A percentile compares a stretch with the other conserved stretches of the same genome.
Conservation (phyloP, 2,113 vertebrate species). For the Hipposideros armiger region DNA sequence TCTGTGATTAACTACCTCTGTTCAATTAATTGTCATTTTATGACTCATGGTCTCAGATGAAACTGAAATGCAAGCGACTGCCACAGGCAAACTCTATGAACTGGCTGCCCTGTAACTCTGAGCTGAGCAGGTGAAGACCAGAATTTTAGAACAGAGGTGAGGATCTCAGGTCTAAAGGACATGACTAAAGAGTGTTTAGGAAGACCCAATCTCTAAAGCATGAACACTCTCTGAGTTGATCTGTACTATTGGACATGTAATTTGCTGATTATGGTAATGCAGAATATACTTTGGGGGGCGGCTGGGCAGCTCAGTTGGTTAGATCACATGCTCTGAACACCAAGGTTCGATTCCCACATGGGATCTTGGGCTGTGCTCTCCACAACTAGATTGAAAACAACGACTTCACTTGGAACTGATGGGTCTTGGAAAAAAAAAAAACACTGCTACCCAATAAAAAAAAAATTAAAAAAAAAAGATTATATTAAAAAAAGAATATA, state of each 20-base stretch:
- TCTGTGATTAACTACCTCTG: background rate
- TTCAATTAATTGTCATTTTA: conserved; percentile 12
- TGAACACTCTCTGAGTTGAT: background rate
- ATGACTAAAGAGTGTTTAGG: background rate
- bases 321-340: too few species aligned
- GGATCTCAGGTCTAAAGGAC: background rate
- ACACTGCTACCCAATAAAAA: too few species aligned
- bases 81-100: background rate
- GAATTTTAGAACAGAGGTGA: background rate
- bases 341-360: too few species aligned
- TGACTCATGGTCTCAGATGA: conserved; percentile 9
- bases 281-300: background rate
- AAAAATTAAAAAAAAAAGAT: too few species aligned
- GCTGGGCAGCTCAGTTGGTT: too few species aligned
- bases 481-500: background rate
- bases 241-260: background rate
- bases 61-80: background rate
- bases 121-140: background rate
- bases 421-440: too few species aligned
- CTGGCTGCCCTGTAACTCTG: background rate
- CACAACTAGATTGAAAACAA: too few species aligned
- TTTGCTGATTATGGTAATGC: background rate
- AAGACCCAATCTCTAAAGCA: background rate
- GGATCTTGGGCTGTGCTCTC: too few species aligned
- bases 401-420: too few species aligned